Conservation (phyloP, 2,113 vertebrate genomes). For the Lagopus muta region DNA sequence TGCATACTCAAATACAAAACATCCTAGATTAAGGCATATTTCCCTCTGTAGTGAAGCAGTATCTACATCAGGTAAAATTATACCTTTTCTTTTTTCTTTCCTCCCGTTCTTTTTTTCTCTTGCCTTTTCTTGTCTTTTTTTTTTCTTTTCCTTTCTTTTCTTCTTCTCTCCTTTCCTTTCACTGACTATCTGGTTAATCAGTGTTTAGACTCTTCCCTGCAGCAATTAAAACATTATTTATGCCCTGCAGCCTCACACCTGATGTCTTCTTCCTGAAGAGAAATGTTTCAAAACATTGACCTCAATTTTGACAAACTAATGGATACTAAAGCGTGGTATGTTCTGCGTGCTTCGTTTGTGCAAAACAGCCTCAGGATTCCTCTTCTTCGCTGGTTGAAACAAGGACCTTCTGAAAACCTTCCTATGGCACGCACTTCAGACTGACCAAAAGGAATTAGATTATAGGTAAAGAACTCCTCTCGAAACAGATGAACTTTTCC, state of each 20-base stretch:
- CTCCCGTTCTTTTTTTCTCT: too few relatives aligned
- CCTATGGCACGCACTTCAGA: background rate
- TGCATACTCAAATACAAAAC: background rate
- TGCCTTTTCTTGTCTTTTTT: background rate
- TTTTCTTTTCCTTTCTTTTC: background rate
- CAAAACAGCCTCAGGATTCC: background rate
- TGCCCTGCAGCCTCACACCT: background rate
- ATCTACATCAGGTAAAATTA: background rate
- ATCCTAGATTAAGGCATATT: background rate
- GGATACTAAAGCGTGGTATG: background rate
- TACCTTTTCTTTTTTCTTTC: background rate
- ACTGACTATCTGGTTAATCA: background rate
- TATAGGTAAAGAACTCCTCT: background rate
- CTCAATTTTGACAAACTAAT: background rate
- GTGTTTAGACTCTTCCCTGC: background rate
- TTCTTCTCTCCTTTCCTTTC: background rate
- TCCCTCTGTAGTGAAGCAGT: background rate
- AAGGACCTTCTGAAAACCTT: background rate
- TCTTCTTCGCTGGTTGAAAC: background rate
- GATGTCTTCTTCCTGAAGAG: background rate
- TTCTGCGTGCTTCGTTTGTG: background rate
- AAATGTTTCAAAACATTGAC: background rate
- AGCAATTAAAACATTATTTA: slow-evolving; percentile 25
- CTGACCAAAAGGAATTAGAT: background rate
- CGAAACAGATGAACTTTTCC: background rate